Evolutionary conservation across 2,797 vertebrate genomes (phyloP), one percentile per base, ranked within the genome.

Genomic region (Carapus acus): DNA sequence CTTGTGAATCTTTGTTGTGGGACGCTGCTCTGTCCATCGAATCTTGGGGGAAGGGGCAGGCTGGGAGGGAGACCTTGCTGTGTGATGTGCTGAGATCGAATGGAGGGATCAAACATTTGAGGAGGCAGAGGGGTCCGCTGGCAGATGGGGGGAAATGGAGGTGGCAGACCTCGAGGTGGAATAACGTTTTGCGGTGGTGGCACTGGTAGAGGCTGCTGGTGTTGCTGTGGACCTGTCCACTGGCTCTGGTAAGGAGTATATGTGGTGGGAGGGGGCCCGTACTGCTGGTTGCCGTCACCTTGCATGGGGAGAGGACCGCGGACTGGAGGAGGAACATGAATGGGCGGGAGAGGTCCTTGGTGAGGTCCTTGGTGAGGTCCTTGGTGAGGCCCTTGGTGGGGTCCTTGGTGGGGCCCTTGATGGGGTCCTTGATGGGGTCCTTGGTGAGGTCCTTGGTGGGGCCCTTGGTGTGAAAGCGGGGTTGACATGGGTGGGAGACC

Each of bases 71-170:
- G 89, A 17, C 87, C 92, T 66, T 87, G 86, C 16, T 88, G 84
- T 56, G 75, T 78, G 9, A 85, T 80, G 59, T 87, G 86, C 58
- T 87, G 88, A 20, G 84, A 83, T 18, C 88, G 84, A 36, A 87
- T 78, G 0, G 86, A 82, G 22, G 82, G 86, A 43, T 88, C 83
- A 77, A 92, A 95, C 51, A 85, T 87, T 72, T 93, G 89, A 69
- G 89, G 90, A 27, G 82, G n/a, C n/a, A n/a, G 90, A 40, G 87
- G 90, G n/a, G 83, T 90, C 67, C 88, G 84, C 36, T 90, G 85
- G 57, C 58, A 73, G 75, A 74, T 79, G 61, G 76, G 81, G 36
- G 65, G 81, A 59, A 88, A 88, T 4, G 82, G 78, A 27, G 67
- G 75, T 1, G 77, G 85, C 12, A 75, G 85, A 22, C 84, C 91